Base-by-base conservation (phyloP, 1,140 invertebrate genomes). In the Dinoponera quadriceps region DNA sequence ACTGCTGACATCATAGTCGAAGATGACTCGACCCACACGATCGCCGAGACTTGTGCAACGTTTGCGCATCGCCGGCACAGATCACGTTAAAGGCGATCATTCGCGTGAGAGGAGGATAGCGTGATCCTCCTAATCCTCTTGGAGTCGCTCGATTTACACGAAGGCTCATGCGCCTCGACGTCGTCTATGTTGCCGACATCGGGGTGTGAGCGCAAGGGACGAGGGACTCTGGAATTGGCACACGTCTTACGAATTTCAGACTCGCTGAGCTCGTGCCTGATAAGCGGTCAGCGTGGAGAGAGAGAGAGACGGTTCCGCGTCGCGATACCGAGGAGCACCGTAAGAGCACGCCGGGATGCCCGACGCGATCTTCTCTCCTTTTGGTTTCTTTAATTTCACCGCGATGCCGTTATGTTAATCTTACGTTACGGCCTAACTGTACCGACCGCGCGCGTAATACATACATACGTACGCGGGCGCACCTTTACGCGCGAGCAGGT, bases 321-420 rank as follows among this genome's bases (percentile, higher is more conserved):
- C 72, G 44, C 60, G 69, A 55, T 38, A 33, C 14, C 60, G 14
- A 29, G 33, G 33, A 51, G 27, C 51, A 82, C 57, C 57, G 69
- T 55, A 55, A 60, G 59, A 51, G 27, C 20, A 13, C 66, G 80
- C 22, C 27, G 69, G 16, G 29, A 62, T 83, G 68, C 27, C 74
- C 63, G 78, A 60, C 65, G 84, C 57, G 84, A 72, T 87, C 87
- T 85, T 85, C 84, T 85, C 85, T 90, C 77, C 86, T 89, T 90
- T 89, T 88, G 72, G 82, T 89, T 89, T 85, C 73, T 87, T 88
- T 85, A 81, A 90, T 90, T 85, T 74, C 83, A 82, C 77, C 83
- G 68, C 68, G 22, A 57, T 89, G 68, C 90, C 89, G 89, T 91
- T 90, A 90, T 77, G 84, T 90, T 89, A 90, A 90, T 88, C 85